Conservation (phyloP, 2,113 vertebrate genomes). For the Erinaceus europaeus region DNA sequence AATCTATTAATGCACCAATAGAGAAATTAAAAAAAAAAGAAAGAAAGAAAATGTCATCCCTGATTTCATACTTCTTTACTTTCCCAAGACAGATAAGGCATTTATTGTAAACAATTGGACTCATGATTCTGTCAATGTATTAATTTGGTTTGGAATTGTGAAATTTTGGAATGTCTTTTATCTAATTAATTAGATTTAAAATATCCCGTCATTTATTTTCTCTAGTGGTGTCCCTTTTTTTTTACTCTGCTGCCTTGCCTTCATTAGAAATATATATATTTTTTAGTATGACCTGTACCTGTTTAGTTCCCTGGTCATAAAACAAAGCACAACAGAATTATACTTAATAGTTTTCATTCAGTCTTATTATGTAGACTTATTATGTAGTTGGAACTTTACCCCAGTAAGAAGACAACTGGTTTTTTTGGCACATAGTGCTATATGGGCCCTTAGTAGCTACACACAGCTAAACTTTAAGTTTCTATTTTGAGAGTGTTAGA, state of each 20-base stretch:
- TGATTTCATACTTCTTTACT: conserved; percentile 44
- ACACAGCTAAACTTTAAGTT: not conserved
- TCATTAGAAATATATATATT: not conserved
- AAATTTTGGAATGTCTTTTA: not conserved
- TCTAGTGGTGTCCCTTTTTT: not conserved
- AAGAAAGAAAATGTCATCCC: not conserved
- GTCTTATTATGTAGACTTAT: not conserved
- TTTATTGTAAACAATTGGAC: conserved; percentile 11
- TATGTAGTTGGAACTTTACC: not conserved
- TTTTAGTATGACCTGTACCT: not conserved
- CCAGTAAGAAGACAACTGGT: not conserved
- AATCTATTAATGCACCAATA: too few relatives aligned
- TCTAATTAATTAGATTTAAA: not conserved
- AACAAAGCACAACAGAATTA: not conserved
- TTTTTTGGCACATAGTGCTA: not conserved
- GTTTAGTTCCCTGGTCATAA: not conserved
- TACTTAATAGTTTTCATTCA: not conserved
- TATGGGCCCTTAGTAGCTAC: not conserved
- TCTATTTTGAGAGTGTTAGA: not conserved
- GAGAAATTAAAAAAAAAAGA: not conserved
- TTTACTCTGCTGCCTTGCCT: not conserved
- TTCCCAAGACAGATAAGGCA: conserved; percentile 61
- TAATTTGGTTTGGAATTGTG: not conserved
- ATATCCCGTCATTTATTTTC: not conserved
- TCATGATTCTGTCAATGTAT: not conserved